Evolutionary conservation across 2,113 vertebrate species (phyloP), one percentile per base, ranked within the genome.

Genomic region (Brachionichthys hirsutus): DNA sequence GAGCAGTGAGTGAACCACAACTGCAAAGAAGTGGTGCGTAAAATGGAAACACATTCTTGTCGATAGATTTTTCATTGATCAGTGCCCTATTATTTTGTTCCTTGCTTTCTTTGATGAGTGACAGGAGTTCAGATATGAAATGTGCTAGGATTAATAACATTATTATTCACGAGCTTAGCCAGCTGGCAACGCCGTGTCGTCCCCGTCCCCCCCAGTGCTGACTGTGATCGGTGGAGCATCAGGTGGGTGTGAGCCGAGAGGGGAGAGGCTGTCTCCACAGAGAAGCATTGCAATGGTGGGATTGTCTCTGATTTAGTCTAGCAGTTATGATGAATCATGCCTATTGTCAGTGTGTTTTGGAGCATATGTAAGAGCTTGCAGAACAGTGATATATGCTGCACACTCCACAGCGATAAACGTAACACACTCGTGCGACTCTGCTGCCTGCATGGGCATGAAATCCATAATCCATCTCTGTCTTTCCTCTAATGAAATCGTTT

Each of bases 231-330:
- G 42, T 47, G 12, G 66, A 83, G 66, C 67, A 55, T 82, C 76
- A 77, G 78, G 78, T 85, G 87, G 85, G 88, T 60, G 89, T 86
- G 70, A n/a, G n/a, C n/a, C n/a, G n/a, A 71, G 78, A 78, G 57
- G 85, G 82, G 80, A 77, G 86, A 80, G 82, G 78, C 71, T n/a
- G 59, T 82, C 65, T 61, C 86, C 55, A 17, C 42, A 62, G 85
- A 85, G 81, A 62, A 48, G 67, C 69, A 67, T 76, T 73, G 47
- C 61, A 62, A 70, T 60, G 61, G 9, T 54, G 77, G 84, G 84
- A 81, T 85, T 73, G 79, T 83, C 76, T 65, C 18, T 55, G 48
- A 70, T 71, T 64, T 68, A 69, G 41, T 43, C 63, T 51, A 58
- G 59, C 60, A 56, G 58, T 67, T 62, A 14, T 34, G 56, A 76